These are phyloP conservation scores for Gymnothorax javanicus DNA, from an alignment of 2,797 vertebrate genomes.

Conservation along the genomic window DNA sequence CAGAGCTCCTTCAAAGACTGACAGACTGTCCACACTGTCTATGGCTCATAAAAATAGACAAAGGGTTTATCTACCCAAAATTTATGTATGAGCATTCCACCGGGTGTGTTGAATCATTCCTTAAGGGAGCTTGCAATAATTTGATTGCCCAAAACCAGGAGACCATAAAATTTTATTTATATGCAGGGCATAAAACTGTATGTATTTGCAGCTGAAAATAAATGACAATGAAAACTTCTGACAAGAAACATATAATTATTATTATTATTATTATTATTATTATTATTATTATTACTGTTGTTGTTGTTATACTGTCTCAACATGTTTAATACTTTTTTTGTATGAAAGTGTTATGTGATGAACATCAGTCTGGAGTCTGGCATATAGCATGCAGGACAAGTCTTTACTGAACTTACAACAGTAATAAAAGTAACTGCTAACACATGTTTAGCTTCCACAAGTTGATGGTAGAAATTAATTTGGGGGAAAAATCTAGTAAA, in stretches of 20 bases:
- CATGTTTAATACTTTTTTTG: no score
- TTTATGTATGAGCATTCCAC: slow-evolving; percentile 21
- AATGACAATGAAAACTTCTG: no score
- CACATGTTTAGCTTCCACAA: neutral
- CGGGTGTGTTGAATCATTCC: neutral
- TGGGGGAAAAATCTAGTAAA: no score
- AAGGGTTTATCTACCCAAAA: neutral
- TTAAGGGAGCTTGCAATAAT: slow-evolving; percentile 27
- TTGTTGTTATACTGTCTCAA: no score
- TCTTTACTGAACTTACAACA: neutral
- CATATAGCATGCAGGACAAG: neutral
- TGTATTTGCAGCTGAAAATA: no score
- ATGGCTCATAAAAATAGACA: neutral
- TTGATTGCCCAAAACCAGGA: slow-evolving; percentile 16
- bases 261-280: neutral
- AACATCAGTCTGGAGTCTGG: neutral
- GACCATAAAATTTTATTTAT: slow-evolving; percentile 29
- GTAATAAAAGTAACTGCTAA: neutral
- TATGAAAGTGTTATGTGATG: neutral
- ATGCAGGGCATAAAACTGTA: slow-evolving; percentile 38
- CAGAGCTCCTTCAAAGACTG: neutral
- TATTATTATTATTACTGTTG: neutral
- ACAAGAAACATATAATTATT: no score
- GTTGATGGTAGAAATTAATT: neutral
- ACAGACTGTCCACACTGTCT: neutral